These are phyloP conservation scores for Mystacides longicornis DNA, from an alignment of 2,888 invertebrate genomes.

Conservation along the genomic window DNA sequence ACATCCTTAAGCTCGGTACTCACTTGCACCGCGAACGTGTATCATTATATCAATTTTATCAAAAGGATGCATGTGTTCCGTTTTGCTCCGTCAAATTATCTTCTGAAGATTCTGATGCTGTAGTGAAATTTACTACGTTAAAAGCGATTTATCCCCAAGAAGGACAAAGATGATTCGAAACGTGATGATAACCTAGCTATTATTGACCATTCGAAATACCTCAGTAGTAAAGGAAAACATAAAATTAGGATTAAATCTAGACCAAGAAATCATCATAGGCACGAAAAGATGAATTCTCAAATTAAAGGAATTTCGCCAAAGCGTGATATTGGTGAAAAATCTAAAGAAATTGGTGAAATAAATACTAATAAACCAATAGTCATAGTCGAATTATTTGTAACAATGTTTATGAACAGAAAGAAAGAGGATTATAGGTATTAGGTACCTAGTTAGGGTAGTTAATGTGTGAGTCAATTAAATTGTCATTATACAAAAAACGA, in stretches of 20 bases:
- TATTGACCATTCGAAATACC: background rate
- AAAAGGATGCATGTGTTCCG: no score
- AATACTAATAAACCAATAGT: background rate
- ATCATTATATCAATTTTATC: no score
- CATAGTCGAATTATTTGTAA: no score
- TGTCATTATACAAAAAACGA: no score
- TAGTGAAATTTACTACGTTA: background rate
- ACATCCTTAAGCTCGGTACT: no score
- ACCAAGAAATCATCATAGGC: no score
- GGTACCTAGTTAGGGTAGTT: no score
- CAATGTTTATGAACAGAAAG: no score
- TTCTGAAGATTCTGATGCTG: background rate
- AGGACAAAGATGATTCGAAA: background rate
- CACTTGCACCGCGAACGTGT: no score
- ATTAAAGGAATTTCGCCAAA: background rate
- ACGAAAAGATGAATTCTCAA: no score
- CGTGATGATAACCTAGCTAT: background rate
- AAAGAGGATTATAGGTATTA: no score
- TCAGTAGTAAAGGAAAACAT: background rate
- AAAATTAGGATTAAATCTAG: background rate
- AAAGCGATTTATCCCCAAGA: background rate
- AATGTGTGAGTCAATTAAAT: no score
- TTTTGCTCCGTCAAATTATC: background rate
- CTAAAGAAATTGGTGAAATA: background rate
- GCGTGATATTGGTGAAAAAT: background rate